Evolutionary conservation across 2,888 invertebrate genomes (phyloP).

Genomic region (Acleris literana): DNA sequence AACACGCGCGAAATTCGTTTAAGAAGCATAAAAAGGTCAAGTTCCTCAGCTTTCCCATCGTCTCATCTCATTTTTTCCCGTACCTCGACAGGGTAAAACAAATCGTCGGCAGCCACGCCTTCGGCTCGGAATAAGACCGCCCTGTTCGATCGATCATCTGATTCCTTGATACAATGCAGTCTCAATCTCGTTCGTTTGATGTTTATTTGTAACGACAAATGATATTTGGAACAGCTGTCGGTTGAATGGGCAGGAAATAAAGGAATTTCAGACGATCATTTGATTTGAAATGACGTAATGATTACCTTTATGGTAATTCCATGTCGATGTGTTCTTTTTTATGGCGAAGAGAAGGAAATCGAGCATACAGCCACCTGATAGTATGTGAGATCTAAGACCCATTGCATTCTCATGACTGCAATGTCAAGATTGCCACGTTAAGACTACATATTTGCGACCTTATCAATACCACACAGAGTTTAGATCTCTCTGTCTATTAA

Average conservation of each 20-base stretch:
- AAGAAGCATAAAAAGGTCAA: not conserved
- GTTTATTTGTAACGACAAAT: conserved; percentile 48
- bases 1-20: not conserved
- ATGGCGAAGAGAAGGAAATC: no score
- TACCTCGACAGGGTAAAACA: conserved; percentile 63
- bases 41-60: conserved; percentile 23
- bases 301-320: no score
- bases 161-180: conserved; percentile 79
- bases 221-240: conserved; percentile 39
- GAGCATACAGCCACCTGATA: no score
- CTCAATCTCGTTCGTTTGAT: conserved; percentile 68
- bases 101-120: conserved; percentile 80
- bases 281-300: conserved; percentile 24
- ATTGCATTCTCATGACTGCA: no score
- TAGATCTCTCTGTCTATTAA: not conserved
- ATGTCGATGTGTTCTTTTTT: no score
- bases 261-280: conserved; percentile 7
- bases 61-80: conserved; percentile 33
- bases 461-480: no score
- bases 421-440: no score
- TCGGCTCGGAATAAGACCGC: conserved; percentile 81
- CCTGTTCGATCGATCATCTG: conserved; percentile 80
- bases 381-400: no score
- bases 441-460: no score
- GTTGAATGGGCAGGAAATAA: conserved; percentile 8